These are phyloP conservation scores for Napeogenes inachia DNA, from an alignment of 2,888 invertebrate genomes.

Conservation along the genomic window DNA sequence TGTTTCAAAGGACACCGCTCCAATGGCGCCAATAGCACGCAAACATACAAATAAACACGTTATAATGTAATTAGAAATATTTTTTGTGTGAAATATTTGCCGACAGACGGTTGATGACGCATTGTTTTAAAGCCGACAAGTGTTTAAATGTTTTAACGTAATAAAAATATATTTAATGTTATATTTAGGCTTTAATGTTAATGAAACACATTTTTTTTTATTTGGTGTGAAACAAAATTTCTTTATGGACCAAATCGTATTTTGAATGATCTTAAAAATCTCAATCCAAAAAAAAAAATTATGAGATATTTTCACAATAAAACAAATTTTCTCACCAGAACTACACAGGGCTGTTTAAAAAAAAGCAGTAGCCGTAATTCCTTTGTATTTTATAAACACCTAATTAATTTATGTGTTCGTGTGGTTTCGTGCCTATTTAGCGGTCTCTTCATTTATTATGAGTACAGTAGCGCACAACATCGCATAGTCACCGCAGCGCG, in stretches of 20 bases:
- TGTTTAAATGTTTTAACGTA: too few species aligned
- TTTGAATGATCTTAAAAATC: too few species aligned
- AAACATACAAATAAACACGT: background rate
- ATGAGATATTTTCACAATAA: too few species aligned
- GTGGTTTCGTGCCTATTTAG: conserved; percentile 23
- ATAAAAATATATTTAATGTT: too few species aligned
- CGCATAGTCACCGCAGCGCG: conserved; percentile 36
- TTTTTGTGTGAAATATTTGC: background rate
- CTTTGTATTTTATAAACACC: conserved; percentile 1
- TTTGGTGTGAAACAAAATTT: too few species aligned
- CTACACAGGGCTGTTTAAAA: background rate
- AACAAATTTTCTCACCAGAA: too few species aligned
- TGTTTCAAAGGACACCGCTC: conserved; percentile 45
- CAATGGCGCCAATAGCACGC: conserved; percentile 22
- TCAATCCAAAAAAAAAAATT: too few species aligned
- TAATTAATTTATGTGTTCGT: conserved; percentile 8
- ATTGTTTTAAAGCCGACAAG: too few species aligned
- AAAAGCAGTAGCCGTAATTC: background rate
- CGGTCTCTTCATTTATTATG: conserved; percentile 33
- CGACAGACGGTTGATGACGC: background rate
- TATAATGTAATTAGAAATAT: conserved; percentile 1
- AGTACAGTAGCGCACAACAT: conserved; percentile 32
- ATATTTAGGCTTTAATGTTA: too few species aligned
- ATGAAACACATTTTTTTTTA: too few species aligned
- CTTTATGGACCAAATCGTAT: too few species aligned